Evolutionary conservation across 2,113 vertebrate genomes (phyloP).

Genomic region (Leptosomus discolor): DNA sequence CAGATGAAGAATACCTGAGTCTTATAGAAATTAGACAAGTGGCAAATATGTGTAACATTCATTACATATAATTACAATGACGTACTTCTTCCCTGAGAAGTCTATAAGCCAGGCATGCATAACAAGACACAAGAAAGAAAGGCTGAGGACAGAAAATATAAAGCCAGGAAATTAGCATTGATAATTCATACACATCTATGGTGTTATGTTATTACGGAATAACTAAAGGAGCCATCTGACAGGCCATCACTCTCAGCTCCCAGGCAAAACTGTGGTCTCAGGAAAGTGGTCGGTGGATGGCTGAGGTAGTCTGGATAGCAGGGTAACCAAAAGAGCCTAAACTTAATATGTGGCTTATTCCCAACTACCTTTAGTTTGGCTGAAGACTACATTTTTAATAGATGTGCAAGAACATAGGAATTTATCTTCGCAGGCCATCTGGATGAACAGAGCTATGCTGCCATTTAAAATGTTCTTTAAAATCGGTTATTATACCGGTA

Average conservation of each 20-base stretch:
- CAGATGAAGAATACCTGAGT: not conserved
- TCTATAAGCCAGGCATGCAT: not conserved
- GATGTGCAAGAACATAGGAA: not conserved
- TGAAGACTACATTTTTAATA: not conserved
- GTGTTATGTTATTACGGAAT: accelerated
- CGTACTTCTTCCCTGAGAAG: not conserved
- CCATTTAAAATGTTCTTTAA: not conserved
- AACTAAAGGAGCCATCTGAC: accelerated
- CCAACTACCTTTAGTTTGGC: not conserved
- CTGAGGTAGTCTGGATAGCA: not conserved
- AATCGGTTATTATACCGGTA: not conserved
- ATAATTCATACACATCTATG: not conserved
- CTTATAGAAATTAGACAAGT: not conserved
- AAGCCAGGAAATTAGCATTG: not conserved
- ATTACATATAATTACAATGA: not conserved
- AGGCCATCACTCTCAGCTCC: not conserved
- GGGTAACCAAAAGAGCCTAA: not conserved
- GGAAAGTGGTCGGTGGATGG: not conserved
- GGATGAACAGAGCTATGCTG: not conserved
- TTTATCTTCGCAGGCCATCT: not conserved
- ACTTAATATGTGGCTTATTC: not conserved
- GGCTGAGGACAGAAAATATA: not conserved
- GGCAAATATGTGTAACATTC: accelerated
- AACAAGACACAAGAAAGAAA: not conserved
- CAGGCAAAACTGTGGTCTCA: not conserved